Base-by-base conservation (phyloP, 2,797 vertebrate species). In the Darevskia mixta region DNA sequence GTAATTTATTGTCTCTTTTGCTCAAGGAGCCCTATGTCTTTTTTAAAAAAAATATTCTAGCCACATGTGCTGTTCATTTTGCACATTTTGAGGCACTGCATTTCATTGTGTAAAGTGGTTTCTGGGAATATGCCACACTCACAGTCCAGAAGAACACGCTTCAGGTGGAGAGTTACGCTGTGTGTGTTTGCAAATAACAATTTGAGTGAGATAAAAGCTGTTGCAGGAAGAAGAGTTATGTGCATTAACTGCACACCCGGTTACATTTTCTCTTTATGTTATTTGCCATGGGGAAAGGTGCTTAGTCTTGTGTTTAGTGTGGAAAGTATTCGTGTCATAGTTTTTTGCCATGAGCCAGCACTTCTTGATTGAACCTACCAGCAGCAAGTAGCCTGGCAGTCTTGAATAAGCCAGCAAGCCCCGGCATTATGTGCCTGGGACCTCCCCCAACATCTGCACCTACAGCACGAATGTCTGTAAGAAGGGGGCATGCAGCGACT, bases 21-120 rank as follows among this genome's bases (percentile, higher is more conserved):
- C 93, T 89, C 67, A 86, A 79, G 89, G 92, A 66, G 87, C 90
- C 61, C 79, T 79, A 7, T 79, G 66, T 93, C 61, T 35, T 35
- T 35, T 61, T 61, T 1, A 0, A 1, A 17, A 86, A 23, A 17
- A 17, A 17, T 86, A 85, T 92, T 91, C 84, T 79, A 83, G 87
- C 91, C 86, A 49, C 66, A 82, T 83, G 66, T 66, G 84, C 32
- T 89, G 83, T 72, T 94, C 91, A 89, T 93, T 92, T 92, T 90
- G 91, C 87, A 86, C 90, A 93, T 92, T n/a, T 88, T 91, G 88
- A 89, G 82, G 90, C 0, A 0, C 94, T 92, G 87, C 82, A 88
- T 94, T 93, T 92, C 89, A 93, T 91, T 92, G 92, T 92, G 92
- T 25, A 91, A 89, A 92, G 81, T 91, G 88, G 23, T 89, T 23